Evolutionary conservation across 1,140 invertebrate genomes (phyloP).

Genomic region (Polyergus mexicanus): DNA sequence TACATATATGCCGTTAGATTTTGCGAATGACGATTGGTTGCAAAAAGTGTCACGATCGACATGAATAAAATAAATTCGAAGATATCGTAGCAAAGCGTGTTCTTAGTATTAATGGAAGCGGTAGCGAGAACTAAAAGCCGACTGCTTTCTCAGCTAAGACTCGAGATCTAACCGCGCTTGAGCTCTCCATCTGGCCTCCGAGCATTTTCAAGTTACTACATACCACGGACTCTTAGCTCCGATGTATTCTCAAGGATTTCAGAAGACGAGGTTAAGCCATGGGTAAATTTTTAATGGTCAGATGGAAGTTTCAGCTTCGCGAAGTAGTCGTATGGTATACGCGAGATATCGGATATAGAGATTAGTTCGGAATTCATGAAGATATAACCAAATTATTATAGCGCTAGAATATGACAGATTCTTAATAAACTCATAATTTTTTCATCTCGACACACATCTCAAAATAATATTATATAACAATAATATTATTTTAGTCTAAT

Average conservation of each 20-base stretch:
- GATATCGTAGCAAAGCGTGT: conserved; percentile 35
- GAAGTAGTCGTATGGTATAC: conserved; percentile 69
- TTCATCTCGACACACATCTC: neutral
- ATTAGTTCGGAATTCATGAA: conserved; percentile 47
- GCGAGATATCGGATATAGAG: conserved; percentile 65
- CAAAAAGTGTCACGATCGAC: neutral
- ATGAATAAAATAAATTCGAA: conserved; percentile 54
- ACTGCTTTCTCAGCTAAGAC: conserved; percentile 37
- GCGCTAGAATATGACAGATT: neutral
- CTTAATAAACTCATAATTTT: neutral
- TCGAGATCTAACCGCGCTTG: conserved; percentile 53
- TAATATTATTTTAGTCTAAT: neutral
- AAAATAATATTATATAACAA: neutral
- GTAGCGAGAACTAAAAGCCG: conserved; percentile 58
- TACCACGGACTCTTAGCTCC: conserved; percentile 46
- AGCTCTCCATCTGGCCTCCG: conserved; percentile 52
- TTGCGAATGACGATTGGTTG: neutral
- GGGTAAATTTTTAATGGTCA: conserved; percentile 75
- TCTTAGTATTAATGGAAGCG: conserved; percentile 49
- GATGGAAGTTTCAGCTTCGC: conserved; percentile 57
- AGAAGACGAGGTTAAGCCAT: conserved; percentile 69
- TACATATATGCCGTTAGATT: neutral
- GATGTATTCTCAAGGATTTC: conserved; percentile 64
- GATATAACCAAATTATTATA: conserved; percentile 22
- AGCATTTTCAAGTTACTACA: conserved; percentile 70